phyloP scores from a whole-genome alignment of 2,113 vertebrate genomes.

The human (Homo sapiens) region GRCh38 chr14:98769001-98769500 shows the following conservation, averaged over 20 bases:
- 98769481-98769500: neutral
- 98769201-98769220: neutral
- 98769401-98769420: too few species aligned
- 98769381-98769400: neutral
- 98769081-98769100: neutral
- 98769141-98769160: neutral
- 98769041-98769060: neutral
- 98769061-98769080: accelerated
- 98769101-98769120: neutral
- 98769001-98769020: conserved; percentile 27
- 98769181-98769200: neutral
- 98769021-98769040: neutral
- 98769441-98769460: neutral
- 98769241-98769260: neutral
- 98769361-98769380: neutral
- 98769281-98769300: too few species aligned
- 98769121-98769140: neutral
- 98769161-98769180: neutral
- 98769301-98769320: neutral
- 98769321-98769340: neutral
- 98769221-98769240: neutral
- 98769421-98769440: neutral
- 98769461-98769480: accelerated
- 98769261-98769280: neutral
- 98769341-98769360: neutral